phyloP scores from a whole-genome alignment of 2,797 vertebrate genomes.

The Poecilia velifera region DNA sequence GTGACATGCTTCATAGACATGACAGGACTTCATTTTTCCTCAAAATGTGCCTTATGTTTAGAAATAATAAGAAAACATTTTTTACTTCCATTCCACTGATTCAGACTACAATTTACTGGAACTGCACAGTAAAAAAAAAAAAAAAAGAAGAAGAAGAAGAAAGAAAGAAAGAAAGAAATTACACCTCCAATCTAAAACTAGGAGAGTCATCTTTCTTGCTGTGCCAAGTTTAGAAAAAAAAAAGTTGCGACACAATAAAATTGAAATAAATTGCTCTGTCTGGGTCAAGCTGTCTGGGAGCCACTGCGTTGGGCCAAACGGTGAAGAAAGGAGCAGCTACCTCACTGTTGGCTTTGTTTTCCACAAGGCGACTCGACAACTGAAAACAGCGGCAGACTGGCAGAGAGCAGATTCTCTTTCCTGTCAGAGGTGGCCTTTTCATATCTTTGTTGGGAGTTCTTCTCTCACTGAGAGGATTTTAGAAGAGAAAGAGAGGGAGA shows the following conservation, averaged over 20 bases:
- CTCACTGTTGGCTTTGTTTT: not conserved
- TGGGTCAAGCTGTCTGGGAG: not conserved
- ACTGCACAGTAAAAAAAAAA: not conserved
- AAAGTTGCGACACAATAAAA: not conserved
- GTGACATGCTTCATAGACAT: not conserved
- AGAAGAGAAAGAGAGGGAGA: not conserved
- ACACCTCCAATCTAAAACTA: not conserved
- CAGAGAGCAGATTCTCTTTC: not conserved
- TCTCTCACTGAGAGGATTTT: not conserved
- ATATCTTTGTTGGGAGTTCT: not conserved
- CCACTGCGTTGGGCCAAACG: not conserved
- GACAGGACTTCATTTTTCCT: not conserved
- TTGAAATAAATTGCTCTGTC: not conserved
- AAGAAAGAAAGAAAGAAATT: too few species aligned
- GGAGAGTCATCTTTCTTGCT: not conserved
- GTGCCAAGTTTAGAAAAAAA: not conserved
- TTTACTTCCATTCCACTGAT: not conserved
- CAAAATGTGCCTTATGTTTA: not conserved
- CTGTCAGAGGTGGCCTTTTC: constrained; percentile 3
- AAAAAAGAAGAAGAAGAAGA: too few species aligned
- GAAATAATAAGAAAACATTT: not conserved
- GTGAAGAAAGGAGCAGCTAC: not conserved
- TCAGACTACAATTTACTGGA: not conserved
- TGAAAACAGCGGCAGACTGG: not conserved
- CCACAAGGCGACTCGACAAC: not conserved